These are phyloP conservation scores for Drosophila sp. DNA, from an alignment of 1,140 invertebrate species.

Conservation along the genomic window DNA sequence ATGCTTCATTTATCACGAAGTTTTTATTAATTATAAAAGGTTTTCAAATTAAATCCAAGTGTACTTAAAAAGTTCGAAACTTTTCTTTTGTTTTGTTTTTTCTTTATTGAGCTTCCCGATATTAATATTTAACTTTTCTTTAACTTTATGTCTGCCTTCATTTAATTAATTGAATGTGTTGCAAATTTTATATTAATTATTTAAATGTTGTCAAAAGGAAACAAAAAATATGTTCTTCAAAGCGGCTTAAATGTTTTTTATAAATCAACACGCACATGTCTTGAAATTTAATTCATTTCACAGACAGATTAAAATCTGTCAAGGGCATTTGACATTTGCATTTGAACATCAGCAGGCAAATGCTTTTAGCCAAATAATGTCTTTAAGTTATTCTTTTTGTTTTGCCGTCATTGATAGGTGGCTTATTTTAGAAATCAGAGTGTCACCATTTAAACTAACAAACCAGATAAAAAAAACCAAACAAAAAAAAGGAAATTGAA, in stretches of 20 bases:
- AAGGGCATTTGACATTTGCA: neutral
- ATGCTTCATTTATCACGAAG: no score
- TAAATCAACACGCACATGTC: neutral
- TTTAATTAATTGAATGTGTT: no score
- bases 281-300: conserved; percentile 13
- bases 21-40: no score
- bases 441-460: conserved; percentile 47
- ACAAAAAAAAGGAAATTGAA: conserved; percentile 11
- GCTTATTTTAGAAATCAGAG: conserved; percentile 49
- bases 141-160: no score
- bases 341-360: neutral
- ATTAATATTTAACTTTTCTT: no score
- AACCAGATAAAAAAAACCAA: conserved; percentile 26
- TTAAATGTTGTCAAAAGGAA: neutral
- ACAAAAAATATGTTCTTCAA: neutral
- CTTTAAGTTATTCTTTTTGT: conserved; percentile 28
- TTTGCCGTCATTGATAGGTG: conserved; percentile 37
- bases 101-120: no score
- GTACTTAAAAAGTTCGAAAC: no score
- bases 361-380: conserved; percentile 7
- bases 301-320: neutral
- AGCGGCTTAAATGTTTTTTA: neutral
- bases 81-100: no score
- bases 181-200: neutral
- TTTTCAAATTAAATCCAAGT: no score